A percentile compares a stretch with the other conserved stretches of the same genome.
phyloP scores from a whole-genome alignment of 92 coral and sea anemone species.

The Epizoanthus rinbou region DNA sequence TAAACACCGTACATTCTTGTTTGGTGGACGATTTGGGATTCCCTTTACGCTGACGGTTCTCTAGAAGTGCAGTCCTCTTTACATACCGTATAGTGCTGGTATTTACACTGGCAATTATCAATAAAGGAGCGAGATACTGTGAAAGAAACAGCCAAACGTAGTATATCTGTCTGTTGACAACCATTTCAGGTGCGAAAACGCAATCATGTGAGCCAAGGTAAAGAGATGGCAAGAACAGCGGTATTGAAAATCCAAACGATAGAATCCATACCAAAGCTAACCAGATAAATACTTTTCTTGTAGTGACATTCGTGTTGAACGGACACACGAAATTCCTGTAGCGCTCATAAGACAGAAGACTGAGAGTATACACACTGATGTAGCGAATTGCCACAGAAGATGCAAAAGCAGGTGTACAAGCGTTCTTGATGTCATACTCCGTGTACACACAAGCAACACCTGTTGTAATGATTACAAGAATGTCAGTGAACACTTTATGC shows the following conservation, averaged over 20 bases:
- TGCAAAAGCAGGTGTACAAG: slow-evolving; percentile 21
- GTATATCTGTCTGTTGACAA: not conserved
- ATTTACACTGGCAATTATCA: slow-evolving; percentile 9
- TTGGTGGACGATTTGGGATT: not conserved
- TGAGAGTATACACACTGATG: slow-evolving; percentile 12
- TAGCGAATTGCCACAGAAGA: slow-evolving; percentile 5
- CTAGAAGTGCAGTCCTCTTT: not conserved
- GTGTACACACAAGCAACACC: slow-evolving; percentile 1
- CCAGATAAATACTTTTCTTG: slow-evolving; percentile 13
- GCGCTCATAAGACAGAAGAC: slow-evolving; percentile 27
- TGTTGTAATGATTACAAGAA: slow-evolving; percentile 18
- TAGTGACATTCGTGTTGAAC: slow-evolving; percentile 23
- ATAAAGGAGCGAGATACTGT: slow-evolving; percentile 27
- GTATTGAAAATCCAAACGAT: slow-evolving; percentile 24
- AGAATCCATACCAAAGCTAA: slow-evolving; percentile 12
- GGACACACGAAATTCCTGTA: slow-evolving; percentile 32
- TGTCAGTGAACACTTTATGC: slow-evolving; percentile 21
- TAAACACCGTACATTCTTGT: slow-evolving; percentile 9
- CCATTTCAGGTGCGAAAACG: not conserved
- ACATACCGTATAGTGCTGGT: slow-evolving; percentile 6
- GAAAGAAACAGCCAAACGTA: slow-evolving; percentile 21
- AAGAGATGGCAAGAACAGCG: slow-evolving; percentile 8
- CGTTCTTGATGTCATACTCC: not conserved
- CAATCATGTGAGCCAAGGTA: slow-evolving; percentile 27
- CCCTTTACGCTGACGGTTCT: not conserved